These are phyloP conservation scores for Tenthredo livida DNA, from an alignment of 2,888 invertebrate species.

Conservation along the genomic window DNA sequence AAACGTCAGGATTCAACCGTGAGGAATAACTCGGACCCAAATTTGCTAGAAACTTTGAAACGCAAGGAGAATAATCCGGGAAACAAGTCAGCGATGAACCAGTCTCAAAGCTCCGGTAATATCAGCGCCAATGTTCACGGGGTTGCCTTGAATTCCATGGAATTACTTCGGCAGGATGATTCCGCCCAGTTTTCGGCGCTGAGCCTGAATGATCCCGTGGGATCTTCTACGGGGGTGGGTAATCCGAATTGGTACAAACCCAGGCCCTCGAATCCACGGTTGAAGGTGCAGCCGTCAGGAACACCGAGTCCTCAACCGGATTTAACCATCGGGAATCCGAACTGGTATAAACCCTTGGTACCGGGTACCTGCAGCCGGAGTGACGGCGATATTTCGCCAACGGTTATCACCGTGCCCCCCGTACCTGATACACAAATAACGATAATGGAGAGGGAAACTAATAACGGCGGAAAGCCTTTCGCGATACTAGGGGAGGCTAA, in stretches of 20 bases:
- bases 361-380: slow-evolving; percentile 40
- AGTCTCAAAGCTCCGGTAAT: slow-evolving; percentile 47
- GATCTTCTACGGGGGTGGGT: slow-evolving; percentile 57
- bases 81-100: slow-evolving; percentile 42
- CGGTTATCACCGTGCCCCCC: slow-evolving; percentile 37
- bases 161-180: slow-evolving; percentile 57
- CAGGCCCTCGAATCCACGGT: slow-evolving; percentile 47
- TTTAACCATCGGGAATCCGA: slow-evolving; percentile 67
- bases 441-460: slow-evolving; percentile 52
- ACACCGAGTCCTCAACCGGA: slow-evolving; percentile 57
- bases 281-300: slow-evolving; percentile 52
- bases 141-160: slow-evolving; percentile 55
- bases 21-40: slow-evolving; percentile 69
- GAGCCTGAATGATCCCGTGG: slow-evolving; percentile 22
- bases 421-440: slow-evolving; percentile 5
- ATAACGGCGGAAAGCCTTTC: slow-evolving; percentile 51
- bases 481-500: slow-evolving; percentile 54
- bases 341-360: slow-evolving; percentile 68
- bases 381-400: slow-evolving; percentile 63
- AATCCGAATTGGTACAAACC: slow-evolving; percentile 61
- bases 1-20: slow-evolving; percentile 66
- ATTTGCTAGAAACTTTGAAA: slow-evolving; percentile 67
- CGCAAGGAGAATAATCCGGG: slow-evolving; percentile 65
- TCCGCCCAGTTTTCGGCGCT: slow-evolving; percentile 70
- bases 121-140: slow-evolving; percentile 33